Conservation (phyloP, 2,113 vertebrate genomes). For the Gadus macrocephalus region DNA sequence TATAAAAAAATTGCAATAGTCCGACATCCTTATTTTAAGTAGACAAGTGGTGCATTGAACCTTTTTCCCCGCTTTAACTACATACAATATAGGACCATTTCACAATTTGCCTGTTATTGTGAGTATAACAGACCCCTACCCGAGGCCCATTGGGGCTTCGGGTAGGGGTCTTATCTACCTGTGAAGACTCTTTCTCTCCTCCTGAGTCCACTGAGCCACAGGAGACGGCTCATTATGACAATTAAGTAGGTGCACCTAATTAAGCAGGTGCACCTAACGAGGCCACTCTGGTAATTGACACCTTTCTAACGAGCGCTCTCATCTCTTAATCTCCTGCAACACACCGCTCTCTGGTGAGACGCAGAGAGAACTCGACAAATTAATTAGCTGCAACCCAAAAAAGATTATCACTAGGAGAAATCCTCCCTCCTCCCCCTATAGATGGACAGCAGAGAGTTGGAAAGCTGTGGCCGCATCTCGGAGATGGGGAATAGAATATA, state of each 20-base stretch:
- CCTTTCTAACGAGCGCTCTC: constrained; percentile 86
- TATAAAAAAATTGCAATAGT: too few relatives aligned
- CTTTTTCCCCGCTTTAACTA: background rate
- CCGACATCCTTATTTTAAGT: too few relatives aligned
- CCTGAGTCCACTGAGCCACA: constrained; percentile 74
- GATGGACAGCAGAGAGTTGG: constrained; percentile 77
- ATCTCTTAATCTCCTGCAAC: constrained; percentile 90
- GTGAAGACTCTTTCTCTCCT: constrained; percentile 55
- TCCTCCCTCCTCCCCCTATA: constrained; percentile 56
- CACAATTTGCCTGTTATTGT: background rate
- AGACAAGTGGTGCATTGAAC: background rate
- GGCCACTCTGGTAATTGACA: constrained; percentile 86
- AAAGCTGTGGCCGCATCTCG: constrained; percentile 14
- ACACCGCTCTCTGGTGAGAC: constrained; percentile 86
- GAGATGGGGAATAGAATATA: constrained; percentile 34
- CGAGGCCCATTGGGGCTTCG: background rate
- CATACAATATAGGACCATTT: background rate
- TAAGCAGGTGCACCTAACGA: constrained; percentile 87
- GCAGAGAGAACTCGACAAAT: constrained; percentile 80
- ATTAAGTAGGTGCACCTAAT: constrained; percentile 90
- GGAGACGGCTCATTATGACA: constrained; percentile 86
- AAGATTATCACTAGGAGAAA: constrained; percentile 85
- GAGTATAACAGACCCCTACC: background rate
- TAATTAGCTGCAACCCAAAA: constrained; percentile 85
- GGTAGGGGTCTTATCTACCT: constrained; percentile 10